Percentiles rank a stretch among this genome's conserved stretches.
Conservation (phyloP, 2,797 vertebrate genomes). For the Urosaurus nigricauda region DNA sequence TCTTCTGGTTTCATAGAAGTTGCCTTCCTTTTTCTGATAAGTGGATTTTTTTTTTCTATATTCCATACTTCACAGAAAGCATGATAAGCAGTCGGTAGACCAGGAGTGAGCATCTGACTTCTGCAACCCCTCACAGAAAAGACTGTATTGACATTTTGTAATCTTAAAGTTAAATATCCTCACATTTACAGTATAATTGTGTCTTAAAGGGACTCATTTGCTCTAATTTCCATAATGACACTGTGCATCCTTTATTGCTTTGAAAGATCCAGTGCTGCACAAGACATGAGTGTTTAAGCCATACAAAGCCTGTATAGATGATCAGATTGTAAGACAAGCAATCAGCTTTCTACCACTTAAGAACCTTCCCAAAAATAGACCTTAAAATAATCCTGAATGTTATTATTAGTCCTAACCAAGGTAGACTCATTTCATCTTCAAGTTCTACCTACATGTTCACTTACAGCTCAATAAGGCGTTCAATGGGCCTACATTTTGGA, state of each 20-base stretch:
- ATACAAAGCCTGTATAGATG: not conserved
- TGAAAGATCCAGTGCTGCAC: not conserved
- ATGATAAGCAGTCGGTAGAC: conserved; percentile 18
- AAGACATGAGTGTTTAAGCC: not conserved
- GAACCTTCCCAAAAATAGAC: not conserved
- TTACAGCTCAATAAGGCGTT: too few species aligned
- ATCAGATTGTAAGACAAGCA: not conserved
- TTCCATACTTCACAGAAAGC: conserved; percentile 33
- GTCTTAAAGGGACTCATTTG: not conserved
- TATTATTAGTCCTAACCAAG: too few species aligned
- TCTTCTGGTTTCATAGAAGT: conserved; percentile 35
- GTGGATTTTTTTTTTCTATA: conserved; percentile 22
- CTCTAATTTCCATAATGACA: not conserved
- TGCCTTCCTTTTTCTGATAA: conserved; percentile 22
- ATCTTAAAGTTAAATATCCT: conserved; percentile 23
- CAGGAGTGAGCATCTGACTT: not conserved
- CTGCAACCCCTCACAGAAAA: not conserved
- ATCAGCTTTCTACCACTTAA: not conserved
- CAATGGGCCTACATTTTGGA: too few species aligned
- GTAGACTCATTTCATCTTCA: too few species aligned
- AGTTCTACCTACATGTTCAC: too few species aligned
- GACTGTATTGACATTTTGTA: conserved; percentile 10
- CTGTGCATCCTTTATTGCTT: not conserved
- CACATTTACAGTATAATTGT: conserved; percentile 3
- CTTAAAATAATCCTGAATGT: not conserved